Conservation (phyloP, 2,888 invertebrate species). For the Noctua comes region DNA sequence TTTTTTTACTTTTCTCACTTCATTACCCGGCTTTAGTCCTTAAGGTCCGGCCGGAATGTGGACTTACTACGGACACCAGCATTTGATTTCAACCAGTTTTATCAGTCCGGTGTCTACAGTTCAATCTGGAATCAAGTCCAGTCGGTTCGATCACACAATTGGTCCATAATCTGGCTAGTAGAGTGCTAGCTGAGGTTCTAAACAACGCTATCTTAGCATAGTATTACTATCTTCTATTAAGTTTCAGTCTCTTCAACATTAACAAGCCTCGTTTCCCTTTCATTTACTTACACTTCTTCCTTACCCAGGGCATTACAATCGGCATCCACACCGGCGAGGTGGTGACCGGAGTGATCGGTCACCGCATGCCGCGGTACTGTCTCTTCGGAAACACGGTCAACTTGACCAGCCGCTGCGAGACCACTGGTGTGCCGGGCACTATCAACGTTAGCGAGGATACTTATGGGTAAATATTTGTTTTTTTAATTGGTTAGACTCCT, state of each 20-base stretch:
- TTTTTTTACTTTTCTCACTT: too few relatives aligned
- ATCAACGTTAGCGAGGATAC: slow-evolving; percentile 98
- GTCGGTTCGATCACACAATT: not conserved
- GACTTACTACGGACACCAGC: not conserved
- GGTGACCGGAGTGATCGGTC: slow-evolving; percentile 98
- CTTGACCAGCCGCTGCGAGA: slow-evolving; percentile 97
- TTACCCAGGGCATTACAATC: slow-evolving; percentile 95
- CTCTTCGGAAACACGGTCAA: slow-evolving; percentile 98
- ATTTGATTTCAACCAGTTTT: not conserved
- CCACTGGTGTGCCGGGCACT: slow-evolving; percentile 96
- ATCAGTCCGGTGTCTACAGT: not conserved
- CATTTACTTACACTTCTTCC: not conserved
- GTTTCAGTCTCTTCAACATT: not conserved
- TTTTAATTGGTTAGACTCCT: not conserved
- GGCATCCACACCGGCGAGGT: slow-evolving; percentile 98
- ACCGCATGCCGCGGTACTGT: slow-evolving; percentile 98
- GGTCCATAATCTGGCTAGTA: not conserved
- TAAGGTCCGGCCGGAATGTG: not conserved
- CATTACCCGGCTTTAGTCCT: not conserved
- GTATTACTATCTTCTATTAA: not conserved
- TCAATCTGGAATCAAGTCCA: not conserved
- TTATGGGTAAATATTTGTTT: slow-evolving; percentile 92
- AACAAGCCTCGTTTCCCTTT: slow-evolving; percentile 30
- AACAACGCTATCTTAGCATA: not conserved
- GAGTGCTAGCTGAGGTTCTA: not conserved